These are phyloP conservation scores for Gisinianus flammeolus DNA, from an alignment of 2,888 invertebrate species.

Conservation along the genomic window DNA sequence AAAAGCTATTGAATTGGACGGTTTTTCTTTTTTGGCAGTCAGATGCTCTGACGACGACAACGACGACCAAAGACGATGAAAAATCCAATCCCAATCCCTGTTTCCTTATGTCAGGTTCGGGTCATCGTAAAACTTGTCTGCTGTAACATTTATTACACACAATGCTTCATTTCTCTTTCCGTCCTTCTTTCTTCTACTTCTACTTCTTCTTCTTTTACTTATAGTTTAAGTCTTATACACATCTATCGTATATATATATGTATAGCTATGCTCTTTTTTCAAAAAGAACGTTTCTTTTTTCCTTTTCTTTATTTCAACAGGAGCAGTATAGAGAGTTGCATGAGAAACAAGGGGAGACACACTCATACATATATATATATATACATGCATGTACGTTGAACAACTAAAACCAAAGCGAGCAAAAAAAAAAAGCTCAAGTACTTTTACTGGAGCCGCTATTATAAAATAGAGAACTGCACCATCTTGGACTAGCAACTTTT, in stretches of 20 bases:
- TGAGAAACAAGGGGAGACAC: too few relatives aligned
- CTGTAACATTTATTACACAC: constrained; percentile 31
- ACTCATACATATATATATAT: background rate
- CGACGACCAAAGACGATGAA: constrained; percentile 16
- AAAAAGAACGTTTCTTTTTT: too few relatives aligned
- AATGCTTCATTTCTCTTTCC: constrained; percentile 27
- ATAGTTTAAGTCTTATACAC: too few relatives aligned
- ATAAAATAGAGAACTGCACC: background rate
- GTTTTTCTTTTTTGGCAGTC: background rate
- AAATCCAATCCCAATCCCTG: constrained; percentile 26
- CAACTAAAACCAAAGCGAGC: background rate
- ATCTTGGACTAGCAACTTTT: background rate
- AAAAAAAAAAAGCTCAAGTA: too few relatives aligned
- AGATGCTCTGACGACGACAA: background rate
- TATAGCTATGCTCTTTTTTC: too few relatives aligned
- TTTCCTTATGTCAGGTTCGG: constrained; percentile 42
- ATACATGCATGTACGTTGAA: background rate
- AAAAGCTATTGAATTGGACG: background rate
- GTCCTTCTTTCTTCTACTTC: too few relatives aligned
- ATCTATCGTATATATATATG: too few relatives aligned
- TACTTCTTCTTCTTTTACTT: constrained; percentile 15
- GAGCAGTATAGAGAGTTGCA: too few relatives aligned
- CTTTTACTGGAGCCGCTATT: too few relatives aligned
- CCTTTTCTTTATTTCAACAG: too few relatives aligned
- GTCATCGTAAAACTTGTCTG: constrained; percentile 43